Conservation (phyloP, 2,797 vertebrate genomes). For the Anniella stebbinsi region DNA sequence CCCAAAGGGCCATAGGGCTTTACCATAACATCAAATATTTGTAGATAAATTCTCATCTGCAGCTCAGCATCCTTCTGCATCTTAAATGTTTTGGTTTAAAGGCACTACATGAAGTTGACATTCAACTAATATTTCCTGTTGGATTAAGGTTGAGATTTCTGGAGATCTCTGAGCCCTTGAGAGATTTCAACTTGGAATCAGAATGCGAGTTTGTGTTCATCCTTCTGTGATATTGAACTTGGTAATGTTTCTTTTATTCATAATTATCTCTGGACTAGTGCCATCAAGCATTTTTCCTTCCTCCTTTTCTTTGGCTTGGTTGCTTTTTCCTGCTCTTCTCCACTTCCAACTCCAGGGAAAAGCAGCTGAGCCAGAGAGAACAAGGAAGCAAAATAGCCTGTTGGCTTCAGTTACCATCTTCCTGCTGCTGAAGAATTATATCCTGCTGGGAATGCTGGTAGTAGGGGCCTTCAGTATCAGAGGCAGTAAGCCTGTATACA, state of each 20-base stretch:
- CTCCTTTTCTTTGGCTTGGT: slow-evolving; percentile 28
- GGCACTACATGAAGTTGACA: slow-evolving; percentile 9
- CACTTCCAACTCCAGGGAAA: slow-evolving; percentile 11
- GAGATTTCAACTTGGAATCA: neutral
- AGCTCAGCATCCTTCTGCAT: neutral
- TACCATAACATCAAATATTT: slow-evolving; percentile 12
- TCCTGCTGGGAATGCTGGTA: neutral
- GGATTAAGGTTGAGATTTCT: neutral
- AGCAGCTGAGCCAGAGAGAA: neutral
- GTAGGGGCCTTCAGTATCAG: too few species aligned
- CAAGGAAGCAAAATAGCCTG: slow-evolving; percentile 5
- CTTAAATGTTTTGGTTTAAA: slow-evolving; percentile 17
- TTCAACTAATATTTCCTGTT: slow-evolving; percentile 27
- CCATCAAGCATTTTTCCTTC: slow-evolving; percentile 28
- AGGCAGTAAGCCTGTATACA: too few species aligned
- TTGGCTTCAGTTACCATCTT: neutral
- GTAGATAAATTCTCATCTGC: slow-evolving; percentile 1
- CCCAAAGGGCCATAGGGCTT: slow-evolving; percentile 24
- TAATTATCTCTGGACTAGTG: neutral
- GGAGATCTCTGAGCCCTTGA: slow-evolving; percentile 5
- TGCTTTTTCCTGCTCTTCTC: slow-evolving; percentile 9
- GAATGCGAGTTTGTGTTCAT: neutral
- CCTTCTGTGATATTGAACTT: slow-evolving; percentile 1
- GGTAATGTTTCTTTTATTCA: neutral
- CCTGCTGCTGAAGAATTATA: slow-evolving; percentile 10